These are phyloP conservation scores for Dione vanillae DNA, from an alignment of 2,888 invertebrate species.

Conservation along the genomic window DNA sequence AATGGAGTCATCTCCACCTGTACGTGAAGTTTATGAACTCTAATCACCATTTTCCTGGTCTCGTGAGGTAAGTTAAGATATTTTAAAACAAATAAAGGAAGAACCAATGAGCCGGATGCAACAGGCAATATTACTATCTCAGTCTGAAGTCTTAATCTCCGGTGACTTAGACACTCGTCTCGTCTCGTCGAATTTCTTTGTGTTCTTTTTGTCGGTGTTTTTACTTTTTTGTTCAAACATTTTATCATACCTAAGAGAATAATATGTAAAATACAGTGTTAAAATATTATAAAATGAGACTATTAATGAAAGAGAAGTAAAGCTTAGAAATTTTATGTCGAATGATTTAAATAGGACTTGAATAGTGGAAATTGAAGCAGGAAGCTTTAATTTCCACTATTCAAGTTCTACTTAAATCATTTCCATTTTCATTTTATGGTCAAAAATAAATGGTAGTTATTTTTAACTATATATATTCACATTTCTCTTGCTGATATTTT, in stretches of 20 bases:
- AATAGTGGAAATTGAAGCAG: no score
- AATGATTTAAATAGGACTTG: no score
- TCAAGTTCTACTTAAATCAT: no score
- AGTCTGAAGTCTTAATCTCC: slow-evolving; percentile 15
- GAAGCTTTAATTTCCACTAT: no score
- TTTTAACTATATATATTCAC: no score
- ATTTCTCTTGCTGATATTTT: no score
- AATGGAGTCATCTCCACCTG: not conserved
- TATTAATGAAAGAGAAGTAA: no score
- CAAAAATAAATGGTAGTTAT: no score
- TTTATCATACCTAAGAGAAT: not conserved
- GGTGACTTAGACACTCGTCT: slow-evolving; percentile 1
- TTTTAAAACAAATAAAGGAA: slow-evolving; percentile 8
- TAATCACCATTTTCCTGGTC: not conserved
- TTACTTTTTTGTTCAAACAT: not conserved
- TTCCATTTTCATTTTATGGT: no score
- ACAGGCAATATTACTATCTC: slow-evolving; percentile 6
- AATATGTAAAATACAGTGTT: not conserved
- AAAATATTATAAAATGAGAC: no score
- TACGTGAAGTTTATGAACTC: not conserved
- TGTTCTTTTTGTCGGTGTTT: not conserved
- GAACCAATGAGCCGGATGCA: slow-evolving; percentile 8
- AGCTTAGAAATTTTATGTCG: no score
- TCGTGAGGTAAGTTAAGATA: not conserved
- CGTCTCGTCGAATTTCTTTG: not conserved